Conservation (phyloP, 2,888 invertebrate genomes). For the Diarsia rubi region DNA sequence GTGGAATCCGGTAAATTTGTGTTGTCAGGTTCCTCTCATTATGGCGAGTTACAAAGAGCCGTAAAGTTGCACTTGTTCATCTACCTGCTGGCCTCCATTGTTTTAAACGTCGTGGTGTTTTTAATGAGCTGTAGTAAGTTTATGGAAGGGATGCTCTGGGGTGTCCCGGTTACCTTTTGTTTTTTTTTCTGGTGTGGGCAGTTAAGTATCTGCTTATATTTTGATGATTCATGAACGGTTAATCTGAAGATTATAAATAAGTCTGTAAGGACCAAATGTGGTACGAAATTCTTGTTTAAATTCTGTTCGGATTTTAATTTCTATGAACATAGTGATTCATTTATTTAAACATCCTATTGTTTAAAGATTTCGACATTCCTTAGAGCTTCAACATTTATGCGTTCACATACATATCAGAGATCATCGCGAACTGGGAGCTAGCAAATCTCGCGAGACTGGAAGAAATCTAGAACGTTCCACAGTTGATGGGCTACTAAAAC, state of each 20-base stretch:
- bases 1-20: slow-evolving; percentile 70
- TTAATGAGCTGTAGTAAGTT: slow-evolving; percentile 47
- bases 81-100: slow-evolving; percentile 66
- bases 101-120: slow-evolving; percentile 57
- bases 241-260: background rate
- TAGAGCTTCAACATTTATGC: slow-evolving; percentile 30
- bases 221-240: slow-evolving; percentile 1
- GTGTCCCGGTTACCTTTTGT: slow-evolving; percentile 10
- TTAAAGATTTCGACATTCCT: slow-evolving; percentile 38
- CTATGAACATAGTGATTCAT: slow-evolving; percentile 46
- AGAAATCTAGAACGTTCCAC: slow-evolving; percentile 58
- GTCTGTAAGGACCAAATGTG: slow-evolving; percentile 6
- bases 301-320: slow-evolving; percentile 23
- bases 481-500: slow-evolving; percentile 60
- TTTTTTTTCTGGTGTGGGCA: background rate
- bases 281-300: slow-evolving; percentile 20
- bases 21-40: slow-evolving; percentile 75
- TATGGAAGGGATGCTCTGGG: slow-evolving; percentile 25
- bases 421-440: slow-evolving; percentile 39
- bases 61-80: slow-evolving; percentile 77
- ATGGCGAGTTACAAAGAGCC: slow-evolving; percentile 72
- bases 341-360: slow-evolving; percentile 58
- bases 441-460: slow-evolving; percentile 34
- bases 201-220: slow-evolving; percentile 2
- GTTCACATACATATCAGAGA: slow-evolving; percentile 35